A percentile compares a stretch with the other conserved stretches of the same genome.
phyloP scores from a whole-genome alignment of 2,797 vertebrate species.

The Acrocephalus scirpaceus region DNA sequence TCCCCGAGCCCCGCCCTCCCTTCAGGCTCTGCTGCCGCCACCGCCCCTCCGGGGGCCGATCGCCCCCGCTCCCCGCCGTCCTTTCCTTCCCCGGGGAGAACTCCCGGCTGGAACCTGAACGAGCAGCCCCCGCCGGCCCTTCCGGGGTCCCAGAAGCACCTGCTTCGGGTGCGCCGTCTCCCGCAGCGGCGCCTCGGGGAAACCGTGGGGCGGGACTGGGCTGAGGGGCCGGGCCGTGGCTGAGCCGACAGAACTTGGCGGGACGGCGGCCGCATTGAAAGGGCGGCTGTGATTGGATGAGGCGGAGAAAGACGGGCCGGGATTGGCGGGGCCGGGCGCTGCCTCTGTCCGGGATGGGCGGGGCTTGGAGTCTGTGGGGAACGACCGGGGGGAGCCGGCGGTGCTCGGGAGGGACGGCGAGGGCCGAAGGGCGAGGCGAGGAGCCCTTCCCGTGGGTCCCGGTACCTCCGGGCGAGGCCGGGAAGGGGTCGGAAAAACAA shows the following conservation, averaged over 20 bases:
- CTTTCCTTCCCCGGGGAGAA: background rate
- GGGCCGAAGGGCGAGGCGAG: background rate
- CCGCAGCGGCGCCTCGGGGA: no score
- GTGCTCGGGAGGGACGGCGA: no score
- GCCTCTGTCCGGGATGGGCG: background rate
- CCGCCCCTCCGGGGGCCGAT: no score
- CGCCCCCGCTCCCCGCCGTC: background rate
- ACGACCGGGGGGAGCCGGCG: no score
- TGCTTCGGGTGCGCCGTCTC: no score
- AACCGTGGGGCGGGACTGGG: fast-evolving
- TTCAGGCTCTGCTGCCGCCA: background rate
- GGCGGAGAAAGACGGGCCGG: background rate
- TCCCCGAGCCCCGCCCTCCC: background rate
- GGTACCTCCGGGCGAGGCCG: background rate
- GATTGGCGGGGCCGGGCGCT: background rate
- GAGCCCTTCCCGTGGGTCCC: background rate
- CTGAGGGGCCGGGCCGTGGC: background rate
- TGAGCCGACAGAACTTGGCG: background rate
- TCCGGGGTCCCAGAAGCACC: no score
- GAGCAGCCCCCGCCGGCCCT: background rate
- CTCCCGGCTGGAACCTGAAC: background rate
- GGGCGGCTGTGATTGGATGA: background rate
- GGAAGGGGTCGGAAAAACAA: background rate
- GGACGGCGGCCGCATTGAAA: no score
- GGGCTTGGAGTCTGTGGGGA: background rate